Evolutionary conservation across 2,113 vertebrate genomes (phyloP).

Genomic region (Carassius auratus): DNA sequence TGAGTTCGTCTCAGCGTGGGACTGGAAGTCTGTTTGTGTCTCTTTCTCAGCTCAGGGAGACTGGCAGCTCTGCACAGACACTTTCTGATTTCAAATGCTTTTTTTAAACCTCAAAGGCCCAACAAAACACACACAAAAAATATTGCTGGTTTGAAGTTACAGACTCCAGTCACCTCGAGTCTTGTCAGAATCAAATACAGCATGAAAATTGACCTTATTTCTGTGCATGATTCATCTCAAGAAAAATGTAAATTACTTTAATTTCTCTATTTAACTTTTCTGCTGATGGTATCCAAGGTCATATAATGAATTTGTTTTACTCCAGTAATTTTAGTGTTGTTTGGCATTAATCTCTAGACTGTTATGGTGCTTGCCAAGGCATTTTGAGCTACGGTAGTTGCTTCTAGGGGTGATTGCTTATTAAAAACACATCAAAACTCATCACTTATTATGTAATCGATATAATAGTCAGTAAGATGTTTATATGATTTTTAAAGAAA

Average conservation of each 20-base stretch:
- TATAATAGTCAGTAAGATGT: no score
- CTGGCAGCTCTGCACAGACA: not conserved
- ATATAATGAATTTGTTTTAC: not conserved
- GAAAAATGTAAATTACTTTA: not conserved
- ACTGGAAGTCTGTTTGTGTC: constrained; percentile 31
- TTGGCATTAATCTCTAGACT: no score
- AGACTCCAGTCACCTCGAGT: not conserved
- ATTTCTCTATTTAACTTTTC: not conserved
- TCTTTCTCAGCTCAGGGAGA: constrained; percentile 3
- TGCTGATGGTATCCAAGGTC: not conserved
- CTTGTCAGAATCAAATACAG: not conserved
- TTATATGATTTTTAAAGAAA: no score
- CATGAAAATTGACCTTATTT: not conserved
- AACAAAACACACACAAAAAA: not conserved
- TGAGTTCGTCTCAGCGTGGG: constrained; percentile 23
- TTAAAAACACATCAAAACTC: no score
- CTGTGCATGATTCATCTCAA: not conserved
- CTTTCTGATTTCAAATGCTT: not conserved
- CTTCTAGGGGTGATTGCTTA: no score
- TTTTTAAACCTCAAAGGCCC: not conserved
- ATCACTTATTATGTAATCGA: no score
- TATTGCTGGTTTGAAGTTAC: not conserved
- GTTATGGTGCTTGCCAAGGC: no score
- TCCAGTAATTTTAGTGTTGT: not conserved
- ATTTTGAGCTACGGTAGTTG: no score